Conservation (phyloP, 1,140 invertebrate species). For the Bombus haemorrhoidalis region DNA sequence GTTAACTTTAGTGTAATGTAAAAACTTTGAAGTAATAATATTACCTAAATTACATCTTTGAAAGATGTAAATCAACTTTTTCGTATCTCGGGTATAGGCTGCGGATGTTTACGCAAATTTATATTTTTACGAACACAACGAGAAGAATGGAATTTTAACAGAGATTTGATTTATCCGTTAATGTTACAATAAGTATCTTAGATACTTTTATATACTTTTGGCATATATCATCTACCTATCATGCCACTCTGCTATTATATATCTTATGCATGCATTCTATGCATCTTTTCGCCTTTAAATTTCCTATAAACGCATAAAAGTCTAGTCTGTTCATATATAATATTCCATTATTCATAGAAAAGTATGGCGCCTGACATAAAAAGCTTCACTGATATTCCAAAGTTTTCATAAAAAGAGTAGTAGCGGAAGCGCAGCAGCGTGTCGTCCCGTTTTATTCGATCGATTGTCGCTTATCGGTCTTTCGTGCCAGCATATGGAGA, state of each 20-base stretch:
- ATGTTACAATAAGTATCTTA: too few relatives aligned
- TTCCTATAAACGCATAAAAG: background rate
- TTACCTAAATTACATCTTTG: background rate
- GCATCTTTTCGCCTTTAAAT: background rate
- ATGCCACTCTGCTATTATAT: too few relatives aligned
- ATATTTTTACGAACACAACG: too few relatives aligned
- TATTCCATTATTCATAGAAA: background rate
- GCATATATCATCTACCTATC: too few relatives aligned
- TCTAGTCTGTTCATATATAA: background rate
- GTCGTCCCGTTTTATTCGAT: conserved; percentile 53
- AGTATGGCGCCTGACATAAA: background rate
- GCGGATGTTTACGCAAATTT: background rate
- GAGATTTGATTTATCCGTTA: too few relatives aligned
- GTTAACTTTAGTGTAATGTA: background rate
- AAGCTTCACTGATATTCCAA: background rate
- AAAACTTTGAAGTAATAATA: background rate
- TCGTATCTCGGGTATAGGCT: too few relatives aligned
- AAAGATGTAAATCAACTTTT: too few relatives aligned
- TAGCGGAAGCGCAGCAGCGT: background rate
- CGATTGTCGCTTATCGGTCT: conserved; percentile 47
- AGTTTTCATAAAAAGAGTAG: background rate
- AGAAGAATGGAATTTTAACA: background rate
- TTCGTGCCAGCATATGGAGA: conserved; percentile 49
- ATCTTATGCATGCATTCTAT: background rate
- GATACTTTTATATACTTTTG: too few relatives aligned